A percentile compares a stretch with the other conserved stretches of the same genome.
These are phyloP conservation scores for Coccyzus lansbergi DNA, from an alignment of 2,797 vertebrate genomes.

Conservation along the genomic window DNA sequence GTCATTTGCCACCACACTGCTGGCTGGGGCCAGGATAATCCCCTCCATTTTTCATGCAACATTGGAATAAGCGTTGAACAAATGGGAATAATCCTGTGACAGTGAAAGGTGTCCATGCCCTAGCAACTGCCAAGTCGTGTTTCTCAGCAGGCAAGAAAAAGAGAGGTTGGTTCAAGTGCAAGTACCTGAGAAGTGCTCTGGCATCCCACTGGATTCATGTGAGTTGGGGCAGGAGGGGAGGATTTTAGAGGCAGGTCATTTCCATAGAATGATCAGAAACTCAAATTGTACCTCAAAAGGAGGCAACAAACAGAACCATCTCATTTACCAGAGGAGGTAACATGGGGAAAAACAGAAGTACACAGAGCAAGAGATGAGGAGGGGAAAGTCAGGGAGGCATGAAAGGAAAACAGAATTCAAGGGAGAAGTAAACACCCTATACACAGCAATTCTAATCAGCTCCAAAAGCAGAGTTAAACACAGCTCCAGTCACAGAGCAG, in stretches of 20 bases:
- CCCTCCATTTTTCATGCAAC: not conserved
- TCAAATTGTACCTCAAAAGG: not conserved
- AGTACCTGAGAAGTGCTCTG: not conserved
- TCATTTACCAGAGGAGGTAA: not conserved
- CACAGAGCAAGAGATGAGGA: not conserved
- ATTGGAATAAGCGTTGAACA: not conserved
- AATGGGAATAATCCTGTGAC: not conserved
- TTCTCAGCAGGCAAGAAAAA: not conserved
- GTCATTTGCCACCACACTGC: not conserved
- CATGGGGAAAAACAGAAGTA: not conserved
- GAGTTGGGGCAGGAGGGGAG: not conserved
- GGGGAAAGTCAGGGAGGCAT: not conserved
- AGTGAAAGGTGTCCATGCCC: not conserved
- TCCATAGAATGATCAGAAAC: not conserved
- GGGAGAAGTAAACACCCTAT: not conserved
- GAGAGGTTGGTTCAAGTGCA: not conserved
- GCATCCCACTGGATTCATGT: rapidly evolving
- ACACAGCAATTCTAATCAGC: not conserved
- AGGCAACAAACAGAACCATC: not conserved
- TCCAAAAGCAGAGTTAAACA: not conserved
- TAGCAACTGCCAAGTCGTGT: not conserved
- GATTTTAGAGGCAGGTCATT: not conserved
- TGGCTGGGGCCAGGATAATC: not conserved
- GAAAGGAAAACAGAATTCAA: not conserved
- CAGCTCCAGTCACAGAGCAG: not conserved